phyloP scores from a whole-genome alignment of 2,888 invertebrate species.

The Amblyjoppa proteus region DNA sequence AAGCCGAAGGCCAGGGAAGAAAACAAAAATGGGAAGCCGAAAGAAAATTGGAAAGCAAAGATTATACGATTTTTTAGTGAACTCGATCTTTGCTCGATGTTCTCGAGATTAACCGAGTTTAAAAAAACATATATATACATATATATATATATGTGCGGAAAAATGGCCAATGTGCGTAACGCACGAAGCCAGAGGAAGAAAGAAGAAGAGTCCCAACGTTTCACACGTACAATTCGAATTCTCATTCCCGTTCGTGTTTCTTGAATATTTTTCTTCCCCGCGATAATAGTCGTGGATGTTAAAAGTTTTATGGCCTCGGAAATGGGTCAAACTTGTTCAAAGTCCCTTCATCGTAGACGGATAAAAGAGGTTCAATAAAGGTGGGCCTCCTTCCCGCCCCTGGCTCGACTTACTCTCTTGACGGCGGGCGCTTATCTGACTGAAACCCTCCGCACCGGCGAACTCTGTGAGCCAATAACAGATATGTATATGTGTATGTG shows the following conservation, averaged over 20 bases:
- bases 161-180: background rate
- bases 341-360: constrained; percentile 53
- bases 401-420: constrained; percentile 49
- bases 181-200: background rate
- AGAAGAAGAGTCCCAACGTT: constrained; percentile 15
- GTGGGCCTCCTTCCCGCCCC: constrained; percentile 20
- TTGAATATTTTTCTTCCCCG: constrained; percentile 8
- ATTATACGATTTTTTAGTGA: background rate
- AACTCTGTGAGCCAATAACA: constrained; percentile 41
- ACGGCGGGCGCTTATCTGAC: constrained; percentile 50
- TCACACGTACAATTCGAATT: constrained; percentile 29
- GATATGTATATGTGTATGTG: background rate
- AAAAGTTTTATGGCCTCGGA: constrained; percentile 60
- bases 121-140: too few relatives aligned
- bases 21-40: background rate
- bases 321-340: constrained; percentile 68
- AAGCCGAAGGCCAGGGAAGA: background rate
- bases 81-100: background rate
- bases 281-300: constrained; percentile 25
- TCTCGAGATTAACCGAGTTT: too few relatives aligned
- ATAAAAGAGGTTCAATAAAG: constrained; percentile 62
- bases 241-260: constrained; percentile 23
- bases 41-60: constrained; percentile 10
- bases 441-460: constrained; percentile 30
- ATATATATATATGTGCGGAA: too few relatives aligned